A percentile compares a stretch with the other conserved stretches of the same genome.
These are phyloP conservation scores for Macrochelys suwanniensis DNA, from an alignment of 2,797 vertebrate species.

Conservation along the genomic window DNA sequence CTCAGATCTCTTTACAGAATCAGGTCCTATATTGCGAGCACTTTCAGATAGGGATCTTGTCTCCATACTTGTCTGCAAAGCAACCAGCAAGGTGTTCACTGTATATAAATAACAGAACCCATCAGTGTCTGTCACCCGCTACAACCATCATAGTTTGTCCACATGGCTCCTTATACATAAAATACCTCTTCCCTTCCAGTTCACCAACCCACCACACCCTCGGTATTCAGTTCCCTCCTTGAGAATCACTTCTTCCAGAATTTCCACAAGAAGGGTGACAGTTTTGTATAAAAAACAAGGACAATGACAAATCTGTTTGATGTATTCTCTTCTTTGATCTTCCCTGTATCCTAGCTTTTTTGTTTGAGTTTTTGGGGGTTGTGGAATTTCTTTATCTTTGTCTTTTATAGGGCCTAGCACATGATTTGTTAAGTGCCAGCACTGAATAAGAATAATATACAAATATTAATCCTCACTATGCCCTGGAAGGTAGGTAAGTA, in stretches of 20 bases:
- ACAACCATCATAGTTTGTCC: neutral
- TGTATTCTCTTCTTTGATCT: neutral
- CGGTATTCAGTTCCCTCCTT: neutral
- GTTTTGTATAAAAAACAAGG: neutral
- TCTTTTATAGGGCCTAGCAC: neutral
- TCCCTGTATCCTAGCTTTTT: neutral
- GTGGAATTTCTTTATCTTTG: neutral
- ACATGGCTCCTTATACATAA: slow-evolving; percentile 1
- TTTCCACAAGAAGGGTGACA: neutral
- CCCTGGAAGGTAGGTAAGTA: neutral
- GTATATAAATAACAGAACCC: slow-evolving; percentile 44
- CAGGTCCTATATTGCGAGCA: neutral
- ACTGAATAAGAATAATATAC: neutral
- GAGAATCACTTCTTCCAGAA: neutral
- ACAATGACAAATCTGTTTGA: neutral
- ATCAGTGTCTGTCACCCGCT: neutral
- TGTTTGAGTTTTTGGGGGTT: neutral
- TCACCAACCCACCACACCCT: neutral
- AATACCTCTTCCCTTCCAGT: slow-evolving; percentile 11
- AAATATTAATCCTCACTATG: neutral
- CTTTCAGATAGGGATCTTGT: slow-evolving; percentile 34
- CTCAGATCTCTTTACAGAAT: neutral
- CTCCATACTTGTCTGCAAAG: slow-evolving; percentile 39
- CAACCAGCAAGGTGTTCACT: slow-evolving; percentile 53
- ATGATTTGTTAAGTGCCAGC: neutral